phyloP scores from a whole-genome alignment of 2,888 invertebrate genomes.

The Megalurothrips usitatus region DNA sequence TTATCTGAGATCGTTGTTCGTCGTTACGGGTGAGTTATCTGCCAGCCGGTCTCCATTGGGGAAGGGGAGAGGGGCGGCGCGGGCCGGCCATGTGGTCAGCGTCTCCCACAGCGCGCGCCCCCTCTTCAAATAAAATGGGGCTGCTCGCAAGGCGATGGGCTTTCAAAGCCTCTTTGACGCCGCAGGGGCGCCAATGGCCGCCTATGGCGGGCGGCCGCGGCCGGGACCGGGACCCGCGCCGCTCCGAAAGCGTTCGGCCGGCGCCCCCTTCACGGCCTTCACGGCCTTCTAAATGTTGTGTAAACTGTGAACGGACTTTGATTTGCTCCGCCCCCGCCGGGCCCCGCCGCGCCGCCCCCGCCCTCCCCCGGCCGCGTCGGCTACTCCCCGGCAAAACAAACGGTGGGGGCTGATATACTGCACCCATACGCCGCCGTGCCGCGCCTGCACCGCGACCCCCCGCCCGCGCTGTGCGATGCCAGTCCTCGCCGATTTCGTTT shows the following conservation, averaged over 20 bases:
- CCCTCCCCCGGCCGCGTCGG: neutral
- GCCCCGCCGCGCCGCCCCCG: neutral
- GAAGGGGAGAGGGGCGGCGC: neutral
- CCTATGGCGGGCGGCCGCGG: too few species aligned
- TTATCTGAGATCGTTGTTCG: neutral
- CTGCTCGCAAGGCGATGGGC: constrained; percentile 11
- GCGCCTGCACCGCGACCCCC: neutral
- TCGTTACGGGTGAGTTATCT: constrained; percentile 11
- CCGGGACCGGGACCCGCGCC: too few species aligned
- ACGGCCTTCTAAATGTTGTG: constrained; percentile 20
- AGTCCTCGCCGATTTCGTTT: neutral
- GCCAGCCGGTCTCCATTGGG: neutral
- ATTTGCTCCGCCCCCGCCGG: neutral
- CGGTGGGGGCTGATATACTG: neutral
- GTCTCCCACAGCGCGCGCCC: neutral
- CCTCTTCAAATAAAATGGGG: constrained; percentile 12
- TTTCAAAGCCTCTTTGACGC: constrained; percentile 22
- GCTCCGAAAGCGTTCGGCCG: neutral
- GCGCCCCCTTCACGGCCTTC: neutral
- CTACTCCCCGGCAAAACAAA: neutral
- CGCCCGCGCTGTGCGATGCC: neutral
- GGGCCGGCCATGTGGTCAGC: constrained; percentile 1
- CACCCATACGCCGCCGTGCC: neutral
- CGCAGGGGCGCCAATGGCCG: neutral
- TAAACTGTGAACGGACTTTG: constrained; percentile 25